Evolutionary conservation across 2,113 vertebrate species (phyloP).

Genomic region (Ondatra zibethicus): DNA sequence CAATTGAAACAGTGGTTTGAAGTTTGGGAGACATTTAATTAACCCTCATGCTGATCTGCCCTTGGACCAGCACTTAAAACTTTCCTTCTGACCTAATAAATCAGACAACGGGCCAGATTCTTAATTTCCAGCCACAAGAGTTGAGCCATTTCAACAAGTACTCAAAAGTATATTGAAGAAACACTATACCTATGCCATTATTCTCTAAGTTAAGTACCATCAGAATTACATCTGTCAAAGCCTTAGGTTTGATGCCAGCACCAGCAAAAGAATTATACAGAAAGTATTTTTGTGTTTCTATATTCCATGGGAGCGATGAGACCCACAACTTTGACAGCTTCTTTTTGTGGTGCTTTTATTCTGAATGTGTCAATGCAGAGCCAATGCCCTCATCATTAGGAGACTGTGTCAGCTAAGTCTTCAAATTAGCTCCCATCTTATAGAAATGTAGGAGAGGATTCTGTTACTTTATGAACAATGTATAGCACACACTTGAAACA

Average conservation of each 20-base stretch:
- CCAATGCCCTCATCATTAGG: not conserved
- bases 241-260: not conserved
- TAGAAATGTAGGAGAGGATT: too few relatives aligned
- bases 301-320: not conserved
- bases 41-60: not conserved
- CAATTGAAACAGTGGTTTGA: not conserved
- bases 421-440: not conserved
- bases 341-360: not conserved
- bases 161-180: not conserved
- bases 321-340: not conserved
- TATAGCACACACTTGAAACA: not conserved
- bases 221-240: not conserved
- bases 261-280: not conserved
- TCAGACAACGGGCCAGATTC: not conserved
- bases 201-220: not conserved
- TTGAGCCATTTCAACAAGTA: not conserved
- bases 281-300: not conserved
- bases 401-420: not conserved
- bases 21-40: not conserved
- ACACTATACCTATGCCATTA: not conserved
- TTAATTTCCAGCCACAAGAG: not conserved
- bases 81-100: not conserved
- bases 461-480: too few relatives aligned
- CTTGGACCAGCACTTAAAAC: not conserved
- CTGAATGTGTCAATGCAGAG: not conserved